Percentiles rank a stretch among this genome's conserved stretches.
Conservation (phyloP, 92 coral and sea anemone genomes). For the Scolanthus callimorphus region DNA sequence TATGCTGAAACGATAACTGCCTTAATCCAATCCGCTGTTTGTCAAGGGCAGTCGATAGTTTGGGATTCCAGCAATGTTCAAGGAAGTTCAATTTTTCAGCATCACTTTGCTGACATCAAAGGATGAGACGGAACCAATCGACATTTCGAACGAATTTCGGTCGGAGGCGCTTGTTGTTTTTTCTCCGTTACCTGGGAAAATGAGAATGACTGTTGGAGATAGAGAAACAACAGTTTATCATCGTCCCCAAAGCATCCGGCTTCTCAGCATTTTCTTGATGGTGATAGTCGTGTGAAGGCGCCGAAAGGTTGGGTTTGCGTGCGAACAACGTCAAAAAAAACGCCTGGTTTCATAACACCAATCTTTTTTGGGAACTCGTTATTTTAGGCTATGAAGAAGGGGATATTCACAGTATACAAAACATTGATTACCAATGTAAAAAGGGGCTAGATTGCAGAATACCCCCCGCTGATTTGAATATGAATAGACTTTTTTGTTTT, state of each 20-base stretch:
- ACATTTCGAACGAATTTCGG: too few relatives aligned
- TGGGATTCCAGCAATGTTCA: conserved; percentile 28
- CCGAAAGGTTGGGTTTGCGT: too few relatives aligned
- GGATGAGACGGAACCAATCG: conserved; percentile 18
- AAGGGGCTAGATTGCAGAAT: too few relatives aligned
- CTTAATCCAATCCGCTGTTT: conserved; percentile 22
- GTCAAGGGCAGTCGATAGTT: conserved; percentile 23
- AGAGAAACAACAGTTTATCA: conserved; percentile 17
- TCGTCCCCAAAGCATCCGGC: too few relatives aligned
- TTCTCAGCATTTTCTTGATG: too few relatives aligned
- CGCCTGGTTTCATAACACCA: too few relatives aligned
- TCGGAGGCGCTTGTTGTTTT: conserved; percentile 18
- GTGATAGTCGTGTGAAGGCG: too few relatives aligned
- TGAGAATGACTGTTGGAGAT: conserved; percentile 14
- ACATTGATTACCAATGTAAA: conserved; percentile 12
- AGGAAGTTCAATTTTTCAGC: conserved; percentile 20
- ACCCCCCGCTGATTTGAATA: too few relatives aligned
- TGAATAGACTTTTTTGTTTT: too few relatives aligned
- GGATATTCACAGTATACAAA: conserved; percentile 9
- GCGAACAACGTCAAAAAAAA: too few relatives aligned
- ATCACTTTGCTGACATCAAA: conserved; percentile 22
- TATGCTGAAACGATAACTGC: conserved; percentile 28
- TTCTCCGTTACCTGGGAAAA: conserved; percentile 25
- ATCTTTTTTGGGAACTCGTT: too few relatives aligned
- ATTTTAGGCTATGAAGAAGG: neutral